Conservation (phyloP, 2,888 invertebrate genomes). For the Lingula anatina region DNA sequence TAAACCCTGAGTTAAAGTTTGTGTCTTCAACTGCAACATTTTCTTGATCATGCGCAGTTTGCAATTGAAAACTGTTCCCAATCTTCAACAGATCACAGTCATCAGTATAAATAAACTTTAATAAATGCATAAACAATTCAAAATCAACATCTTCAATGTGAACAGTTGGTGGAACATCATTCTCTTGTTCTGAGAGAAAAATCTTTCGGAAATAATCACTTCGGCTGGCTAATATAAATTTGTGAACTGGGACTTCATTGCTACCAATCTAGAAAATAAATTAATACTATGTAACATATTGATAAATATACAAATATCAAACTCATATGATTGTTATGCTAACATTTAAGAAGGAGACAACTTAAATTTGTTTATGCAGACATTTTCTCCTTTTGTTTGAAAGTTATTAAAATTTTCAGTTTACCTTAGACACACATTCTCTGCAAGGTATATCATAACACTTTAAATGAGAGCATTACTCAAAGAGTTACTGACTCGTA, state of each 20-base stretch:
- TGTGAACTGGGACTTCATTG: slow-evolving; percentile 66
- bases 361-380: too few relatives aligned
- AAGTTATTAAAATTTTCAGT: too few relatives aligned
- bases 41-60: background rate
- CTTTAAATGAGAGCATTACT: too few relatives aligned
- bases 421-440: too few relatives aligned
- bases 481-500: background rate
- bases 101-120: slow-evolving; percentile 68
- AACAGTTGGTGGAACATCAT: slow-evolving; percentile 5
- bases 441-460: too few relatives aligned
- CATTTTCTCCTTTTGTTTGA: too few relatives aligned
- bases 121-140: slow-evolving; percentile 67
- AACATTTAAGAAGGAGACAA: too few relatives aligned
- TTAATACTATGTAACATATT: too few relatives aligned
- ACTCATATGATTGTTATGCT: too few relatives aligned
- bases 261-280: slow-evolving; percentile 59
- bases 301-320: too few relatives aligned
- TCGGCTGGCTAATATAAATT: slow-evolving; percentile 65
- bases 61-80: slow-evolving; percentile 39
- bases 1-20: background rate
- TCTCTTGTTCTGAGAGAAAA: slow-evolving; percentile 11
- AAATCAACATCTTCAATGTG: slow-evolving; percentile 59
- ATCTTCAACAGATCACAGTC: slow-evolving; percentile 61
- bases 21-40: background rate
- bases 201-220: slow-evolving; percentile 59